phyloP scores from a whole-genome alignment of 2,797 vertebrate species.

The Telmatherina bonti region DNA sequence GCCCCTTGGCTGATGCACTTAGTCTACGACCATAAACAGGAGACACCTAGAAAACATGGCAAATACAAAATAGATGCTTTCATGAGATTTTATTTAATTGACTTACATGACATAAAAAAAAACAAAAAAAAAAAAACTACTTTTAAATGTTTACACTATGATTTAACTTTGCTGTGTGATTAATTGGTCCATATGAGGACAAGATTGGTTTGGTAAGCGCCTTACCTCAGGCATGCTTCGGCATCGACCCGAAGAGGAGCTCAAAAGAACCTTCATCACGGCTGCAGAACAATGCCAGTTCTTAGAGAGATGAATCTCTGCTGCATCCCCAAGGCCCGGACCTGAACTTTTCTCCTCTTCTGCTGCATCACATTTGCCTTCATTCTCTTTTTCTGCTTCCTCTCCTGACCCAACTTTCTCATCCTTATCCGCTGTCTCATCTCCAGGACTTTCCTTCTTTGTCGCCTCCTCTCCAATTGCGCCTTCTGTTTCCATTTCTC shows the following conservation, averaged over 20 bases:
- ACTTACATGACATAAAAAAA: too few species aligned
- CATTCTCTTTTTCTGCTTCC: constrained; percentile 22
- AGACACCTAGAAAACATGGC: constrained; percentile 77
- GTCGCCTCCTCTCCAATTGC: constrained; percentile 42
- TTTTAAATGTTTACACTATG: too few species aligned
- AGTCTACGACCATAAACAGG: constrained; percentile 84
- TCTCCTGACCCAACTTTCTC: constrained; percentile 37
- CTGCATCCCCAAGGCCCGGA: constrained; percentile 7
- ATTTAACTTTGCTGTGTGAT: background rate
- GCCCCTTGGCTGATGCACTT: constrained; percentile 83
- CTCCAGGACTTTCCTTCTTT: constrained; percentile 29
- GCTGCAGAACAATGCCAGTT: constrained; percentile 81
- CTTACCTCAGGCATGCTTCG: constrained; percentile 88
- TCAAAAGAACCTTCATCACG: constrained; percentile 89
- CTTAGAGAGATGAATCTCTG: constrained; percentile 54
- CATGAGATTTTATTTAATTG: background rate
- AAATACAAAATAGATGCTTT: background rate
- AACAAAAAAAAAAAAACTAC: too few species aligned
- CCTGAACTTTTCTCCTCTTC: constrained; percentile 35
- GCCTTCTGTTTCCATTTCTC: background rate
- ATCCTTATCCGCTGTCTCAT: constrained; percentile 5
- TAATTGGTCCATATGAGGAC: background rate
- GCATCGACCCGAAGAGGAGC: constrained; percentile 78
- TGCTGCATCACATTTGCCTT: constrained; percentile 33
- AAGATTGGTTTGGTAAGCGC: background rate